A percentile compares a stretch with the other conserved stretches of the same genome.
Conservation (phyloP, 2,113 vertebrate genomes). For the Axis porcinus region DNA sequence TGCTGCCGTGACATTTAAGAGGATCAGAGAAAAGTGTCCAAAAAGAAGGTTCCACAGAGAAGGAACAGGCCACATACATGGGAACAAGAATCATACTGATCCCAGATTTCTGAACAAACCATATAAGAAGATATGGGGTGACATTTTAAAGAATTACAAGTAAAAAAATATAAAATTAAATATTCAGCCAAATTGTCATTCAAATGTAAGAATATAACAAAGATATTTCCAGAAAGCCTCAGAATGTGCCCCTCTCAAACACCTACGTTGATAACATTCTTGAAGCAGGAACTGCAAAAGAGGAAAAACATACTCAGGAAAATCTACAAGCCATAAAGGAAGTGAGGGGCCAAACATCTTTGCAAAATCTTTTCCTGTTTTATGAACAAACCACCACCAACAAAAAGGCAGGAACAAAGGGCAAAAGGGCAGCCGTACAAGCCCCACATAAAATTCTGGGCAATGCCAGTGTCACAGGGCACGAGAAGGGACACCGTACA, state of each 20-base stretch:
- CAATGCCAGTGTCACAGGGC: accelerated
- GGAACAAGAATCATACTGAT: neutral
- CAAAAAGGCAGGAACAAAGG: neutral
- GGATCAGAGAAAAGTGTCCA: neutral
- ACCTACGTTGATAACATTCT: neutral
- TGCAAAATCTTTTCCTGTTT: no score
- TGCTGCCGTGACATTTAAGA: neutral
- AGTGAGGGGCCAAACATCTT: neutral
- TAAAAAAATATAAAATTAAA: neutral
- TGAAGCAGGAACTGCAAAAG: neutral
- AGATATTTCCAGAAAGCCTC: neutral
- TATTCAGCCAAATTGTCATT: neutral
- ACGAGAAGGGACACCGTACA: neutral
- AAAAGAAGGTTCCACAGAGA: neutral
- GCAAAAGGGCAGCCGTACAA: accelerated
- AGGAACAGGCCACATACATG: neutral
- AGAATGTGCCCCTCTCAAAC: neutral
- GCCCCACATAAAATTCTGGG: accelerated
- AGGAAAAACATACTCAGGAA: neutral
- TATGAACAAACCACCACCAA: neutral
- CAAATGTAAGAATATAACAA: neutral
- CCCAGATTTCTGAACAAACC: neutral
- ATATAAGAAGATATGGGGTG: neutral
- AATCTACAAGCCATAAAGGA: accelerated
- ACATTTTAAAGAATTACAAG: neutral